phyloP scores from a whole-genome alignment of 1,140 invertebrate genomes.

The Drosophila elegans region DNA sequence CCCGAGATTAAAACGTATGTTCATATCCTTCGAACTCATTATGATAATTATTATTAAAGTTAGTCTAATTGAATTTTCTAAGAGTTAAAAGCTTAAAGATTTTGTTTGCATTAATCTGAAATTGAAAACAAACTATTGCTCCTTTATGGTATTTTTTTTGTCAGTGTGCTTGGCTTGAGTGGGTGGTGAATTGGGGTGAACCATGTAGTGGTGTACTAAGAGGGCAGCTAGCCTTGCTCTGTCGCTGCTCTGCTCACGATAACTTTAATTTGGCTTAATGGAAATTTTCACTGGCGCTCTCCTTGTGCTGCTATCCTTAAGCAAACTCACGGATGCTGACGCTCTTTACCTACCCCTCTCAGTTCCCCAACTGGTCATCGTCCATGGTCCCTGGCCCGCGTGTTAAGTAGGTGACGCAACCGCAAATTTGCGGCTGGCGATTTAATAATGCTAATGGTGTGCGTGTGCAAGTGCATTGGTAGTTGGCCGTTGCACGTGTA shows the following conservation, averaged over 20 bases:
- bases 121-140: not conserved
- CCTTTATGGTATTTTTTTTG: not conserved
- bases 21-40: too few species aligned
- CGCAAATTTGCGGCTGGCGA: conserved; percentile 78
- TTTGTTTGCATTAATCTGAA: too few species aligned
- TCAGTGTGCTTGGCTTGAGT: not conserved
- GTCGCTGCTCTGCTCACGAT: conserved; percentile 53
- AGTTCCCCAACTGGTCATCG: conserved; percentile 17
- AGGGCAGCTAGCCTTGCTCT: conserved; percentile 43
- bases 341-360: conserved; percentile 5
- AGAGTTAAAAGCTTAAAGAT: too few species aligned
- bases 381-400: conserved; percentile 42
- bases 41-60: too few species aligned
- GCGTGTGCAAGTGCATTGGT: conserved; percentile 46
- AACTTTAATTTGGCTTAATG: conserved; percentile 83
- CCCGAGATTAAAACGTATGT: too few species aligned
- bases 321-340: conserved; percentile 38
- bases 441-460: conserved; percentile 76
- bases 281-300: conserved; percentile 65
- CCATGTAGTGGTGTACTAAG: conserved; percentile 16
- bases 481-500: conserved; percentile 15
- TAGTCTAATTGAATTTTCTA: too few species aligned
- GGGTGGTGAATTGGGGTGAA: conserved; percentile 20
- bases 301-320: conserved; percentile 39
- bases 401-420: conserved; percentile 83